Percentiles rank a stretch among this genome's conserved stretches.
Conservation (phyloP, 2,888 invertebrate genomes). For the Drosophila stalkeri region DNA sequence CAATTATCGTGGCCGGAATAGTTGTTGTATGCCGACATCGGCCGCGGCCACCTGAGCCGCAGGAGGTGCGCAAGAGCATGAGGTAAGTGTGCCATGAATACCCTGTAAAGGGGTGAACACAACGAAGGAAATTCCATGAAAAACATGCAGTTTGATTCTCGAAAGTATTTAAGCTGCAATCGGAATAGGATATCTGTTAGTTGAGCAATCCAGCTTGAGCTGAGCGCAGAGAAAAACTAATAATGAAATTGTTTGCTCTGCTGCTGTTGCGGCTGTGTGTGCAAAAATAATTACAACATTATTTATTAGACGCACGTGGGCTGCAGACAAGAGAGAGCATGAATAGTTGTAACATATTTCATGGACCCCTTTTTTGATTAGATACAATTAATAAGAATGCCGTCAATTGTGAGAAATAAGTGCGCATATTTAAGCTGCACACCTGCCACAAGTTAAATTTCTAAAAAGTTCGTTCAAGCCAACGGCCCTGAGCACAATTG, state of each 20-base stretch:
- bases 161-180: background rate
- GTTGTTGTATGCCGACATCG: slow-evolving; percentile 85
- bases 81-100: slow-evolving; percentile 79
- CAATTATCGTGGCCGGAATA: slow-evolving; percentile 86
- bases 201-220: slow-evolving; percentile 14
- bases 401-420: background rate
- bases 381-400: slow-evolving; percentile 68
- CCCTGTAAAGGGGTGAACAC: slow-evolving; percentile 14
- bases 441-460: slow-evolving; percentile 13
- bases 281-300: slow-evolving; percentile 75
- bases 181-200: background rate
- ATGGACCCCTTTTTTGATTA: slow-evolving; percentile 34
- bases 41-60: slow-evolving; percentile 85
- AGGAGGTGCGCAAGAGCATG: slow-evolving; percentile 85
- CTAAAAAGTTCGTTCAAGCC: slow-evolving; percentile 40
- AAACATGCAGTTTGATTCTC: no score
- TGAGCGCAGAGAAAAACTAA: slow-evolving; percentile 59
- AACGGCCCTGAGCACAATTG: slow-evolving; percentile 17
- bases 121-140: no score
- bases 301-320: slow-evolving; percentile 75
- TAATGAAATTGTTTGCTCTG: slow-evolving; percentile 73
- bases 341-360: slow-evolving; percentile 59
- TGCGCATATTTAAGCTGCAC: slow-evolving; percentile 40
- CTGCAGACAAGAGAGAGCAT: slow-evolving; percentile 1
- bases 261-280: slow-evolving; percentile 41